Evolutionary conservation across 2,888 invertebrate genomes (phyloP), one percentile per base, ranked within the genome.

Genomic region (Branchinecta sandiegonensis): DNA sequence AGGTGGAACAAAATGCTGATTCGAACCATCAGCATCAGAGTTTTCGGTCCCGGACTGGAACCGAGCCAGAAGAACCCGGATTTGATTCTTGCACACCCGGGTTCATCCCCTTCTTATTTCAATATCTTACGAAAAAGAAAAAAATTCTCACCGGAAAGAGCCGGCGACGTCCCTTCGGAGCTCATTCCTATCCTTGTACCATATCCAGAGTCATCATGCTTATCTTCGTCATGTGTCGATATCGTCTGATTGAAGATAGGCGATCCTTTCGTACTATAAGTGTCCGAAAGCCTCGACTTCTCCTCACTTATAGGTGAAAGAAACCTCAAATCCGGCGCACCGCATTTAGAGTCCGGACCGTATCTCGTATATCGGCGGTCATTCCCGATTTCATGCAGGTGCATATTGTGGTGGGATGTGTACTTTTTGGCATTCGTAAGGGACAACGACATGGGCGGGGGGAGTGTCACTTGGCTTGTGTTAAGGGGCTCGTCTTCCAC

Each of bases 181-280:
- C 87, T 87, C 0, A 87, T 87, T 72, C 88, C 88, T 73, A 88
- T 86, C 75, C 88, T 86, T 56, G 89, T 89, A 74, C 89, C 89
- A 77, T 90, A 90, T 1, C 90, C 90, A 0, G 90, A 90, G 78
- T 91, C 90, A 72, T 89, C 89, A 76, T 87, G 89, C 73, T 67
- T 76, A 76, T 74, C 74, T 14, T 72, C 70, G 47, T 70, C 67
- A 50, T 65, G 14, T 9, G 23, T n/a, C n/a, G 63, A 67, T 67
- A 17, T 64, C 46, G 46, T 1, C 47, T 23, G 23, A 67, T 67
- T 8, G 66, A 47, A 67, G 68, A 47, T 8, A 66, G 48, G 13
- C 46, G 14, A 56, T 17, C 8, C 23, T 23, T 56, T 56, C 23
- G 63, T 10, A 56, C 63, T 56, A 10, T 56, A 56, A 4, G 37